Evolutionary conservation across 2,888 invertebrate species (phyloP).

Genomic region (Lamproptera curius): DNA sequence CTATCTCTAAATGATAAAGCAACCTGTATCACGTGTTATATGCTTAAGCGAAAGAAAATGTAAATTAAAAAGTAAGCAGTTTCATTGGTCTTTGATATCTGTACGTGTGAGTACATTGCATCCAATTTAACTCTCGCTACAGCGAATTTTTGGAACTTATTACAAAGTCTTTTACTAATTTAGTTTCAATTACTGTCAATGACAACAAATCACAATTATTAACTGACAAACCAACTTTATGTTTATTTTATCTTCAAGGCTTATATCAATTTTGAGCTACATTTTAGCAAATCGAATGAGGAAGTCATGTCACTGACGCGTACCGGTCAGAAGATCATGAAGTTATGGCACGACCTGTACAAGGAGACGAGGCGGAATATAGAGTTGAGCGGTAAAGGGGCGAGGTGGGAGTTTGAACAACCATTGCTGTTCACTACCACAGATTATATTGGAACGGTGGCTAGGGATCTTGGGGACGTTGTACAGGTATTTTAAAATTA

Average conservation of each 20-base stretch:
- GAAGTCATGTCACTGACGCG: slow-evolving; percentile 73
- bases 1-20: too few relatives aligned
- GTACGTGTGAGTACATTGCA: too few relatives aligned
- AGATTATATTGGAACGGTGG: slow-evolving; percentile 90
- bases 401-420: slow-evolving; percentile 95
- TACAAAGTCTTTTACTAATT: too few relatives aligned
- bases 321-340: slow-evolving; percentile 83
- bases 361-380: slow-evolving; percentile 88
- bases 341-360: slow-evolving; percentile 86
- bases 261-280: not conserved
- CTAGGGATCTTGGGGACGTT: slow-evolving; percentile 87
- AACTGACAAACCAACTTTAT: too few relatives aligned
- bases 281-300: slow-evolving; percentile 66
- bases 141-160: too few relatives aligned
- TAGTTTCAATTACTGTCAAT: too few relatives aligned
- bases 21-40: too few relatives aligned
- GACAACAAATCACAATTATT: too few relatives aligned
- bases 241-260: not conserved
- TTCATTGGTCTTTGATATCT: too few relatives aligned
- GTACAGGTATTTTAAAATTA: slow-evolving; percentile 86
- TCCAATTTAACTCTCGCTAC: too few relatives aligned
- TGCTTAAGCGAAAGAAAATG: too few relatives aligned
- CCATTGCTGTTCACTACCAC: slow-evolving; percentile 88
- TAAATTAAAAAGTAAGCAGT: too few relatives aligned
- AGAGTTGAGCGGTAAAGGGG: slow-evolving; percentile 90